phyloP scores from a whole-genome alignment of 2,888 invertebrate genomes.

The Scaptomyza flava region DNA sequence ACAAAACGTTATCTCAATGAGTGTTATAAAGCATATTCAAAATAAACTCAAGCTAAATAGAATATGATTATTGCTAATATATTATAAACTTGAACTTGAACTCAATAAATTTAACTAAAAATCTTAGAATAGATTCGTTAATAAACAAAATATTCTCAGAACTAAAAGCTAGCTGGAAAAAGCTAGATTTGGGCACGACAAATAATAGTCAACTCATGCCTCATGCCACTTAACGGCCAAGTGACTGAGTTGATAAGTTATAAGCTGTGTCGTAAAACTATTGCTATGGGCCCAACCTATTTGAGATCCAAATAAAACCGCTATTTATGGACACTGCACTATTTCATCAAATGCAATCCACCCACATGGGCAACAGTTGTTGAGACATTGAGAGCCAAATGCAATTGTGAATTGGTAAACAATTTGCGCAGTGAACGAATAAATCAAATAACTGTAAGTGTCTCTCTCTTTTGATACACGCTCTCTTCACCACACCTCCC shows the following conservation, averaged over 20 bases:
- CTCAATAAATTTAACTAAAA: background rate
- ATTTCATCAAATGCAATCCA: background rate
- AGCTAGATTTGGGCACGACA: too few species aligned
- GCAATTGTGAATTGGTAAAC: conserved; percentile 43
- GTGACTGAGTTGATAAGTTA: background rate
- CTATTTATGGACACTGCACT: conserved; percentile 10
- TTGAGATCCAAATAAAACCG: conserved; percentile 30
- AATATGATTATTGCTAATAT: too few species aligned
- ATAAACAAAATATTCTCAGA: background rate
- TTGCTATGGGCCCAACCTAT: conserved; percentile 14
- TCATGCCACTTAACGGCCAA: background rate
- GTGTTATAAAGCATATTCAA: background rate
- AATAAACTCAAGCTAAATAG: conserved; percentile 1
- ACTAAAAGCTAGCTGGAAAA: too few species aligned
- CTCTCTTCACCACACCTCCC: background rate
- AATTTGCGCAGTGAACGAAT: conserved; percentile 65
- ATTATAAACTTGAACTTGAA: background rate
- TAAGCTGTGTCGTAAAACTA: background rate
- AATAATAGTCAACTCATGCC: too few species aligned
- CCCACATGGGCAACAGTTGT: conserved; percentile 31
- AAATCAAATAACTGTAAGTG: background rate
- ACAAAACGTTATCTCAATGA: conserved; percentile 11
- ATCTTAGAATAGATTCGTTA: background rate
- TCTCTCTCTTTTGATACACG: background rate
- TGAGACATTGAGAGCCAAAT: conserved; percentile 29